Conservation (phyloP, 2,797 vertebrate species). For the Thunnus albacares region DNA sequence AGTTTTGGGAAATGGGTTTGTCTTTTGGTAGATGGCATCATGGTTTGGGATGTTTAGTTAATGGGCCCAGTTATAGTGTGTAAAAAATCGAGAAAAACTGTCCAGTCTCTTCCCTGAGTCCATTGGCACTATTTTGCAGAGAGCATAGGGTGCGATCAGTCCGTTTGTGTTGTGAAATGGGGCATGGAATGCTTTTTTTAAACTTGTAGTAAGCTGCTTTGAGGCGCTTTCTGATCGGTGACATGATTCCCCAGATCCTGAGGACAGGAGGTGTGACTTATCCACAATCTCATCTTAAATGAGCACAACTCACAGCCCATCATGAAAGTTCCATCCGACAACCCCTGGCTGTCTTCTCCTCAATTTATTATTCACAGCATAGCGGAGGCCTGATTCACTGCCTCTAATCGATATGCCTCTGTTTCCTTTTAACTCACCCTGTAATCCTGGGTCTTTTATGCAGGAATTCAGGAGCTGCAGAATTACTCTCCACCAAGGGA, state of each 20-base stretch:
- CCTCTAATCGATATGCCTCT: slow-evolving; percentile 81
- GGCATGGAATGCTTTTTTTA: slow-evolving; percentile 75
- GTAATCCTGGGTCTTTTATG: slow-evolving; percentile 80
- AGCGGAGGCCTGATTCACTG: slow-evolving; percentile 77
- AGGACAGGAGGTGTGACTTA: slow-evolving; percentile 67
- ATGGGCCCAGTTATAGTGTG: too few relatives aligned
- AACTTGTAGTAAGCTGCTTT: slow-evolving; percentile 75
- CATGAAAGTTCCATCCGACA: slow-evolving; percentile 68
- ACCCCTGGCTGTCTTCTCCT: slow-evolving; percentile 60
- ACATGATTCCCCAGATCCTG: slow-evolving; percentile 73
- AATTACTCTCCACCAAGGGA: slow-evolving; percentile 76
- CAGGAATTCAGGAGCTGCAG: slow-evolving; percentile 71
- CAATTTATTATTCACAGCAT: slow-evolving; percentile 82
- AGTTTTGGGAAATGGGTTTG: too few relatives aligned
- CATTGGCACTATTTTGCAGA: slow-evolving; percentile 48
- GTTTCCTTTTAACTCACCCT: slow-evolving; percentile 77
- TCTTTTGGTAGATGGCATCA: too few relatives aligned
- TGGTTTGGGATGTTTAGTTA: too few relatives aligned
- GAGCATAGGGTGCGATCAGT: slow-evolving; percentile 58
- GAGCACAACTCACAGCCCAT: slow-evolving; percentile 67
- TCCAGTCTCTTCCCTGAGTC: slow-evolving; percentile 46
- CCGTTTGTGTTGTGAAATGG: slow-evolving; percentile 74
- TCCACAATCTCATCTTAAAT: slow-evolving; percentile 69
- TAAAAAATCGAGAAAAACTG: neutral
- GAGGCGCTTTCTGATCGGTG: slow-evolving; percentile 68